Evolutionary conservation across 1,140 invertebrate species (phyloP).

Genomic region (Pachyrhynchus sulphureomaculatus): DNA sequence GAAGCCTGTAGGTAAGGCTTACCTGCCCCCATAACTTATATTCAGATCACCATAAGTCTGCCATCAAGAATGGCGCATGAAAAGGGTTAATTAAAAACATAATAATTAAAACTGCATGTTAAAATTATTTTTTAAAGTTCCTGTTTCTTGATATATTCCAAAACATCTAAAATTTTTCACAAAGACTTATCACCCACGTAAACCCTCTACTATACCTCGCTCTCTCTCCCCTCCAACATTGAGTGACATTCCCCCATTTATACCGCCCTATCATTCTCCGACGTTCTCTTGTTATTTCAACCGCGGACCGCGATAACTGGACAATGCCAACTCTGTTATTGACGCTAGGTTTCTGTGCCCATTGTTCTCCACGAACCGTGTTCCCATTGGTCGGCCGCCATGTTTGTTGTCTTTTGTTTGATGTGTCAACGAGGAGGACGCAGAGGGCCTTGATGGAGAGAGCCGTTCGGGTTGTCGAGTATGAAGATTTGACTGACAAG

Average conservation of each 20-base stretch:
- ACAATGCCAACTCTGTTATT: conserved; percentile 5
- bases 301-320: conserved; percentile 5
- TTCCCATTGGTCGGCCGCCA: conserved; percentile 24
- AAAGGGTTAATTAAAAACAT: too few species aligned
- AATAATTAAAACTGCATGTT: too few species aligned
- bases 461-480: not conserved
- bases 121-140: too few species aligned
- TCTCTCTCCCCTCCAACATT: not conserved
- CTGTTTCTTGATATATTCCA: too few species aligned
- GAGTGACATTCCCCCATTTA: not conserved
- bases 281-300: conserved; percentile 24
- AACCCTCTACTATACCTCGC: not conserved
- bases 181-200: not conserved
- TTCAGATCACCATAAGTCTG: not conserved
- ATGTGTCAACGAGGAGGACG: not conserved
- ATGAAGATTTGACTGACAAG: too few species aligned
- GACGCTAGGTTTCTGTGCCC: not conserved
- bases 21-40: not conserved
- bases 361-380: conserved; percentile 10
- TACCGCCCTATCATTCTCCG: conserved; percentile 1
- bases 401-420: conserved; percentile 24
- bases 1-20: not conserved
- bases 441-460: not conserved
- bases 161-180: too few species aligned
- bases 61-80: not conserved